Conservation (phyloP, 2,888 invertebrate genomes). For the Chaitophorus viminalis region DNA sequence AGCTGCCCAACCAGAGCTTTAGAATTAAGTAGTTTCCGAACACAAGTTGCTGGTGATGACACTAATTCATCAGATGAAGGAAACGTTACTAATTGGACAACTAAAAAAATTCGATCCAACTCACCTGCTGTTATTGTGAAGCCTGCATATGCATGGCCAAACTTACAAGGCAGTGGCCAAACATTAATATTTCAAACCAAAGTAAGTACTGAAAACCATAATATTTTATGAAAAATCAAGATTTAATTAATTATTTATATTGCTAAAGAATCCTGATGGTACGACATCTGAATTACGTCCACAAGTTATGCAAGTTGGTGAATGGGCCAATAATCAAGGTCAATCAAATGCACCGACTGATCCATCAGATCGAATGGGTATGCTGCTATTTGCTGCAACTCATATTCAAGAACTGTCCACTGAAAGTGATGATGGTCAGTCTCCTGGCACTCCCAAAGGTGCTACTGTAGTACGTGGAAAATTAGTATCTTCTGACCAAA, state of each 20-base stretch:
- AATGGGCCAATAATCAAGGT: slow-evolving; percentile 57
- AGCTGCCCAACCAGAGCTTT: slow-evolving; percentile 51
- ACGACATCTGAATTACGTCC: slow-evolving; percentile 58
- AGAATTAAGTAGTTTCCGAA: slow-evolving; percentile 46
- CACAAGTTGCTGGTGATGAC: slow-evolving; percentile 55
- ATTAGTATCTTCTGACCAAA: slow-evolving; percentile 53
- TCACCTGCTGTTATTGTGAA: slow-evolving; percentile 56
- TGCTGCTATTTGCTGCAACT: slow-evolving; percentile 53
- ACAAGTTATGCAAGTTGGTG: slow-evolving; percentile 58
- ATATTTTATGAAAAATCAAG: background rate
- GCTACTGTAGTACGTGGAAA: slow-evolving; percentile 56
- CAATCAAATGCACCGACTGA: slow-evolving; percentile 59
- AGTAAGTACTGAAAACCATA: slow-evolving; percentile 18
- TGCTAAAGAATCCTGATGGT: slow-evolving; percentile 54
- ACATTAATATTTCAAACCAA: slow-evolving; percentile 60
- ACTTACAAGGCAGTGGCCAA: slow-evolving; percentile 53
- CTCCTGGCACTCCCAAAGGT: slow-evolving; percentile 44
- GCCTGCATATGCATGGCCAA: slow-evolving; percentile 54
- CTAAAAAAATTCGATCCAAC: slow-evolving; percentile 58
- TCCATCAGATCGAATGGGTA: slow-evolving; percentile 57
- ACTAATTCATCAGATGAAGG: slow-evolving; percentile 58
- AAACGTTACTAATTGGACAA: slow-evolving; percentile 49
- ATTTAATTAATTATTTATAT: background rate
- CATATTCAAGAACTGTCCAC: slow-evolving; percentile 53
- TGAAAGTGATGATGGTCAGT: slow-evolving; percentile 52